Evolutionary conservation across 2,113 vertebrate genomes (phyloP).

Genomic region (Etheostoma spectabile): DNA sequence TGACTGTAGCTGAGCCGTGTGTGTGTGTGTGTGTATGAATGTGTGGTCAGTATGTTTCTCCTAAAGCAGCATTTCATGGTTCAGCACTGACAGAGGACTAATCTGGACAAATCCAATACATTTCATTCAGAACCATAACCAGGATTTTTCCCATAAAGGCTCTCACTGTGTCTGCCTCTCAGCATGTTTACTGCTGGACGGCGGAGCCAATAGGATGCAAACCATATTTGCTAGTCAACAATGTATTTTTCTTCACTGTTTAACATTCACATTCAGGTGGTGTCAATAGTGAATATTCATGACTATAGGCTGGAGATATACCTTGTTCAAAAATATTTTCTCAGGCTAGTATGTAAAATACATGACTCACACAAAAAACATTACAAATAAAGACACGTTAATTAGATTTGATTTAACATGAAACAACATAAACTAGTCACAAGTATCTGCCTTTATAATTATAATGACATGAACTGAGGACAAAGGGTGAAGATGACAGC

Average conservation of each 20-base stretch:
- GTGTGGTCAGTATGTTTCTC: not conserved
- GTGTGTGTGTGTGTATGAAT: not conserved
- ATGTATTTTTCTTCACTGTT: not conserved
- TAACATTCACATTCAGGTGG: not conserved
- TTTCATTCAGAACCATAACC: conserved; percentile 16
- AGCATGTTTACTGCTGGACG: not conserved
- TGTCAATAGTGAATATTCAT: not conserved
- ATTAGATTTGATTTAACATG: not conserved
- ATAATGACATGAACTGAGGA: not conserved
- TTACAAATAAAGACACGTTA: not conserved
- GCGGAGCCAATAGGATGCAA: not conserved
- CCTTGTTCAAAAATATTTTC: not conserved
- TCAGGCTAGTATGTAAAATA: not conserved
- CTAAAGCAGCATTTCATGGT: not conserved
- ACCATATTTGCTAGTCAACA: not conserved
- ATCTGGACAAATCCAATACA: not conserved
- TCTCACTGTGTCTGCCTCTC: not conserved
- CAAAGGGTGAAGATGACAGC: not conserved
- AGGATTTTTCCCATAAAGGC: not conserved
- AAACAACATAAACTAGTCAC: not conserved
- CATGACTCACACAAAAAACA: not conserved
- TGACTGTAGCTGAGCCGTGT: not conserved
- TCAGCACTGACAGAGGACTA: conserved; percentile 2
- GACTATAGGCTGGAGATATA: not conserved
- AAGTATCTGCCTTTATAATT: not conserved